phyloP scores from a whole-genome alignment of 2,888 invertebrate genomes.

The Nyleta sp. region DNA sequence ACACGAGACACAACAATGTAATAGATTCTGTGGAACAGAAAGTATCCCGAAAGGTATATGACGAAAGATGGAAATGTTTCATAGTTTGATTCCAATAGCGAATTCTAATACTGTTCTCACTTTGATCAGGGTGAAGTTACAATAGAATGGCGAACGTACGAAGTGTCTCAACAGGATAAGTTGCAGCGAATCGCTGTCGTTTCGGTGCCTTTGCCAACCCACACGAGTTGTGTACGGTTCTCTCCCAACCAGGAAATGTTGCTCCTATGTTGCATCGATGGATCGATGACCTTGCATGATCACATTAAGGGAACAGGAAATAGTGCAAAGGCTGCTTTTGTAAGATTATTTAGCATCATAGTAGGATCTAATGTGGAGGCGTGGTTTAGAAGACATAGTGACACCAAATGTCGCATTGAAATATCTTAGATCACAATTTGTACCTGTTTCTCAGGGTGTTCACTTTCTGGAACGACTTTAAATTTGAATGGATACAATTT shows the following conservation, averaged over 20 bases:
- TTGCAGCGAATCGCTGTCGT: slow-evolving; percentile 87
- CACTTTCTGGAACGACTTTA: background rate
- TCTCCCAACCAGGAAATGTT: slow-evolving; percentile 90
- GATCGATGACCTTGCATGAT: slow-evolving; percentile 91
- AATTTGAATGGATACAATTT: too few species aligned
- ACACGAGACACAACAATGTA: slow-evolving; percentile 87
- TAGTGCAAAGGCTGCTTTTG: slow-evolving; percentile 91
- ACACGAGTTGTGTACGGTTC: slow-evolving; percentile 86
- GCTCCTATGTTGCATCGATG: slow-evolving; percentile 92
- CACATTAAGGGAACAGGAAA: slow-evolving; percentile 89
- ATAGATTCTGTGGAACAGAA: slow-evolving; percentile 93
- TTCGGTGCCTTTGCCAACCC: slow-evolving; percentile 88
- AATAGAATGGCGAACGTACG: slow-evolving; percentile 87
- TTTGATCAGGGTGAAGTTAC: slow-evolving; percentile 85
- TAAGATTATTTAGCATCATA: too few species aligned
- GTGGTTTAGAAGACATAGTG: too few species aligned
- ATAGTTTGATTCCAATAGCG: too few species aligned
- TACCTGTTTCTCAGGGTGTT: too few species aligned
- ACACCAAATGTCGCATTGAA: too few species aligned
- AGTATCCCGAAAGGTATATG: slow-evolving; percentile 86
- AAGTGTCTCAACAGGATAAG: slow-evolving; percentile 84
- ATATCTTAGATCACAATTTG: too few species aligned
- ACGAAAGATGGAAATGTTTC: too few species aligned
- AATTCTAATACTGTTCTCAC: background rate
- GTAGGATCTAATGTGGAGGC: too few species aligned